phyloP scores from a whole-genome alignment of 2,113 vertebrate genomes.

The Tiliqua scincoides region DNA sequence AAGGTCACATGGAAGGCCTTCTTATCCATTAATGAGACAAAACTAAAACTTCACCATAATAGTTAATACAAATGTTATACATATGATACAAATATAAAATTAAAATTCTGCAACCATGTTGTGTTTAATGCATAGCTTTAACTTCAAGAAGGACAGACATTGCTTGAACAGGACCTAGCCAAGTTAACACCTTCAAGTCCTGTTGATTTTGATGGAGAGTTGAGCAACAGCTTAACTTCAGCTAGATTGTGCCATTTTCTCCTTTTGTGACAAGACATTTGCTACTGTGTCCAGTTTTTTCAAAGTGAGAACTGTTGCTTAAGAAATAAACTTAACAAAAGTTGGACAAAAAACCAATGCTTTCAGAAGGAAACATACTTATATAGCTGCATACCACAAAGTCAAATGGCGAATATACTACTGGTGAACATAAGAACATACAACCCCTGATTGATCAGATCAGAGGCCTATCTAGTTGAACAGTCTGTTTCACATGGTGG shows the following conservation, averaged over 20 bases:
- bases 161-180: background rate
- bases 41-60: background rate
- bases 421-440: background rate
- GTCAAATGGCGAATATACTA: background rate
- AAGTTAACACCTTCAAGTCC: background rate
- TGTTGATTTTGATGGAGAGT: background rate
- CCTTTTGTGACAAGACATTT: background rate
- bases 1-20: slow-evolving; percentile 31
- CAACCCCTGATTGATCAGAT: background rate
- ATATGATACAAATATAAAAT: background rate
- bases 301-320: background rate
- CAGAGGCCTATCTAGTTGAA: background rate
- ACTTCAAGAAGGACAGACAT: background rate
- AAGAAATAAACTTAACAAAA: background rate
- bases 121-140: background rate
- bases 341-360: background rate
- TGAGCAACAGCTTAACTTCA: background rate
- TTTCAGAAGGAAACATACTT: background rate
- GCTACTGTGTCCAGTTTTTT: background rate
- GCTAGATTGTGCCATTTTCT: background rate
- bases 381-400: background rate
- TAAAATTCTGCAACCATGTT: background rate
- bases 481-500: no score
- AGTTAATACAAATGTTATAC: background rate
- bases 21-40: background rate